Evolutionary conservation across 2,797 vertebrate genomes (phyloP).

Genomic region (Paratrypauchen microcephalus): DNA sequence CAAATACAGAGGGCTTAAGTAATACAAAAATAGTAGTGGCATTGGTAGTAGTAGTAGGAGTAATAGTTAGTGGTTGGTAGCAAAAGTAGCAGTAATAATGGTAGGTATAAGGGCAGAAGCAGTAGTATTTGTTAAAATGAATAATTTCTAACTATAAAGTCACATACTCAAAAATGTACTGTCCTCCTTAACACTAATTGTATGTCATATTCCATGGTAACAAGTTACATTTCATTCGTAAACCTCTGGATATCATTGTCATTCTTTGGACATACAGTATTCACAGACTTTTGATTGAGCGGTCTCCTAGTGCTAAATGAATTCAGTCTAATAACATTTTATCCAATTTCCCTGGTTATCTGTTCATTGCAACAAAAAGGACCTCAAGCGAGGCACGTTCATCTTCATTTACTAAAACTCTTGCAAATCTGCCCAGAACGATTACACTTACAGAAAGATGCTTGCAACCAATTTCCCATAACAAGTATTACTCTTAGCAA

Average conservation of each 20-base stretch:
- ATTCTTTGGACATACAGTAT: background rate
- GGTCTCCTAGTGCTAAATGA: conserved; percentile 16
- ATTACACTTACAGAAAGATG: background rate
- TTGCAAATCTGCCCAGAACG: background rate
- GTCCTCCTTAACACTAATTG: too few species aligned
- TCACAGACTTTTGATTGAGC: background rate
- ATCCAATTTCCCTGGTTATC: conserved; percentile 37
- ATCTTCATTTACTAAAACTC: conserved; percentile 10
- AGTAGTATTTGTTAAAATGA: too few species aligned
- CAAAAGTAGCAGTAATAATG: too few species aligned
- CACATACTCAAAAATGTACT: too few species aligned
- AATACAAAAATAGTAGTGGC: too few species aligned
- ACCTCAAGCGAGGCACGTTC: conserved; percentile 9
- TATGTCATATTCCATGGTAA: too few species aligned
- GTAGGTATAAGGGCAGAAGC: too few species aligned
- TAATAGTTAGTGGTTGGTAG: too few species aligned
- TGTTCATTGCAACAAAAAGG: conserved; percentile 9
- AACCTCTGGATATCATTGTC: background rate
- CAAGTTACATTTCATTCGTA: background rate
- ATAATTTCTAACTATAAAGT: too few species aligned
- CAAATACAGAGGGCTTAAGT: too few species aligned
- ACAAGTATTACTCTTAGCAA: background rate
- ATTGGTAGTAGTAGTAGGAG: too few species aligned
- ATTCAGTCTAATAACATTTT: conserved; percentile 24
- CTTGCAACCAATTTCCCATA: background rate